These are phyloP conservation scores for Temnothorax longispinosus DNA, from an alignment of 1,140 invertebrate species.

Conservation along the genomic window DNA sequence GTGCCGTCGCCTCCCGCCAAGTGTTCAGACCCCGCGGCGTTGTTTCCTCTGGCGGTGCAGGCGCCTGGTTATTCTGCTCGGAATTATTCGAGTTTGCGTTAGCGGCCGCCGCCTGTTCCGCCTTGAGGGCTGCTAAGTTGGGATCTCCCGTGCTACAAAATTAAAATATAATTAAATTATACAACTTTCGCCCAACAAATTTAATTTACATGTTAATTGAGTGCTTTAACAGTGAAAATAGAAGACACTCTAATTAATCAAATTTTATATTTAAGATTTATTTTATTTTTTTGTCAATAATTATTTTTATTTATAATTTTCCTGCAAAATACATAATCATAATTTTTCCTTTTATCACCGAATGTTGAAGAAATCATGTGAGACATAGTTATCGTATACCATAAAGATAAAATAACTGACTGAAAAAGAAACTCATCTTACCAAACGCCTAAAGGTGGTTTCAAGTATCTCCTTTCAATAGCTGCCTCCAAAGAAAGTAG, in stretches of 20 bases:
- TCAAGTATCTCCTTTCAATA: conserved; percentile 96
- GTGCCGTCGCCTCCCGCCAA: conserved; percentile 95
- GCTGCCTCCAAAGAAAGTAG: conserved; percentile 94
- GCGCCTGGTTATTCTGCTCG: conserved; percentile 76
- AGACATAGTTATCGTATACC: background rate
- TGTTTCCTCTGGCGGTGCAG: conserved; percentile 81
- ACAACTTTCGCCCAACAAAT: background rate
- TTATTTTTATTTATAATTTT: background rate
- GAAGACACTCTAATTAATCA: background rate
- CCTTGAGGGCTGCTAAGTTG: conserved; percentile 86
- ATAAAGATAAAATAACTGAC: conserved; percentile 3
- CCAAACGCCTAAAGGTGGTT: conserved; percentile 95
- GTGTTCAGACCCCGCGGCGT: conserved; percentile 90
- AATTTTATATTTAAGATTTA: background rate
- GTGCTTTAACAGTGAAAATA: background rate
- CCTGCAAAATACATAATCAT: background rate
- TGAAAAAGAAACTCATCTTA: conserved; percentile 77
- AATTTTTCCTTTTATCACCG: background rate
- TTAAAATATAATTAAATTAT: background rate
- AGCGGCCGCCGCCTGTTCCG: conserved; percentile 82
- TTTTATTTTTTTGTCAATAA: background rate
- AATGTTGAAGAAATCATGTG: background rate
- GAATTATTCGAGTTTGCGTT: conserved; percentile 81
- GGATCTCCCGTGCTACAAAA: conserved; percentile 86
- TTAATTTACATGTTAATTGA: conserved; percentile 3